These are phyloP conservation scores for Rhipidura dahli DNA, from an alignment of 2,113 vertebrate genomes.

Conservation along the genomic window DNA sequence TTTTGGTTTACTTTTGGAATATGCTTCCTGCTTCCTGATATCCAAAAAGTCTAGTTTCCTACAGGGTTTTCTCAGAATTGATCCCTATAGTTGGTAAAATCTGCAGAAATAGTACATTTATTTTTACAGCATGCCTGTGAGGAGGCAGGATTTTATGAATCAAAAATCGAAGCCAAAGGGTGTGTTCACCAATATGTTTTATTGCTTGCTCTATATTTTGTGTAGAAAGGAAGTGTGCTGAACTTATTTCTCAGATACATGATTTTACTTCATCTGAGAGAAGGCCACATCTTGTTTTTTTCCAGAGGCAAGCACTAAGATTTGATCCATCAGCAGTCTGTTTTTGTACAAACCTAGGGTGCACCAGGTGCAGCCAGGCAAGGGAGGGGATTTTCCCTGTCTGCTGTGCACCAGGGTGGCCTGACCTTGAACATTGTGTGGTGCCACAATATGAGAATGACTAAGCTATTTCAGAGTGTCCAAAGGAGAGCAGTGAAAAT, in stretches of 20 bases:
- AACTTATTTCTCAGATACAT: neutral
- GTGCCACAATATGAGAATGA: neutral
- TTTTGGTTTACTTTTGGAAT: neutral
- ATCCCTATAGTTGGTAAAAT: neutral
- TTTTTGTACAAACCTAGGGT: neutral
- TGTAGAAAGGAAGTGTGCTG: neutral
- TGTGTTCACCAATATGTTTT: neutral
- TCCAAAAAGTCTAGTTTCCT: neutral
- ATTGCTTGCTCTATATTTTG: neutral
- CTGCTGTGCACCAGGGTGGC: rapidly evolving
- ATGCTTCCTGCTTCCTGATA: neutral
- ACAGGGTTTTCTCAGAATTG: neutral
- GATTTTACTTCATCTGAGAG: neutral
- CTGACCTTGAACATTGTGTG: neutral
- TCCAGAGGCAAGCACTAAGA: neutral
- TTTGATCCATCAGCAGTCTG: neutral
- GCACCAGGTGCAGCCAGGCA: rapidly evolving
- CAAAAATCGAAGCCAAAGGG: neutral
- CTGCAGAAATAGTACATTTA: neutral
- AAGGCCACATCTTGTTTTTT: neutral
- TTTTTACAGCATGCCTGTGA: neutral
- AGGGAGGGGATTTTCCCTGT: neutral
- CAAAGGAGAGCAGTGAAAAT: neutral
- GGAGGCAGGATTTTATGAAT: neutral
- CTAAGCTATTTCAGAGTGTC: neutral